phyloP scores from a whole-genome alignment of 2,113 vertebrate species.

The Python bivittatus region DNA sequence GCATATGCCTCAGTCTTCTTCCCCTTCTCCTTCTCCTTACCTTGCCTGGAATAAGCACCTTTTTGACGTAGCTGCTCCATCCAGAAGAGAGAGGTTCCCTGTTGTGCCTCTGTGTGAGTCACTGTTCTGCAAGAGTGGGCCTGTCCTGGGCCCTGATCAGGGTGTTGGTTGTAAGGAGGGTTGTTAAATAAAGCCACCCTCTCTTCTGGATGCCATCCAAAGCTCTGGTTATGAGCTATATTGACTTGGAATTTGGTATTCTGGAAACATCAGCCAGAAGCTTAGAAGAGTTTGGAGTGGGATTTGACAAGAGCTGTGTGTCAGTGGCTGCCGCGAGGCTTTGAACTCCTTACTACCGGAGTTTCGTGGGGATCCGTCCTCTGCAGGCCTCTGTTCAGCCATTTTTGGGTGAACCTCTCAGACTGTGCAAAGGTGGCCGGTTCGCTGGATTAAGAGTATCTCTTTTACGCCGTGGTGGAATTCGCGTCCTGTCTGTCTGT shows the following conservation, averaged over 20 bases:
- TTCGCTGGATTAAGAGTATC: too few relatives aligned
- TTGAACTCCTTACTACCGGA: too few relatives aligned
- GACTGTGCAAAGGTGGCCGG: too few relatives aligned
- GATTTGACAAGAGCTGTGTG: not conserved
- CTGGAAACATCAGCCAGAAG: not conserved
- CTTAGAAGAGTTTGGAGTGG: not conserved
- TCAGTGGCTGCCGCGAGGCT: too few relatives aligned
- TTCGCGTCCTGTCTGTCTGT: too few relatives aligned
- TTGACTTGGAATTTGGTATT: not conserved
- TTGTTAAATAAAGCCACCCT: not conserved
- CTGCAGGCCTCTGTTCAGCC: too few relatives aligned
- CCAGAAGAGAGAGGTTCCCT: not conserved
- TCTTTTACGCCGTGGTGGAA: too few relatives aligned
- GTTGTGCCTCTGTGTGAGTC: not conserved
- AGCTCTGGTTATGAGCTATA: not conserved
- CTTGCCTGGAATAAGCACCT: not conserved
- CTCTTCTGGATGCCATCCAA: not conserved
- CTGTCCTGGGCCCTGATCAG: not conserved
- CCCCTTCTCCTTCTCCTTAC: not conserved
- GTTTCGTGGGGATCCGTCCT: too few relatives aligned
- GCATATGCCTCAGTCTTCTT: not conserved
- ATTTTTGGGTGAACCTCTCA: too few relatives aligned
- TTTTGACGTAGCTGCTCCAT: not conserved
- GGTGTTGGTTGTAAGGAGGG: not conserved
- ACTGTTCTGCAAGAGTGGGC: not conserved